Evolutionary conservation across 2,113 vertebrate genomes (phyloP), one percentile per base, ranked within the genome.

Genomic region (Neodon shergylaensis): DNA sequence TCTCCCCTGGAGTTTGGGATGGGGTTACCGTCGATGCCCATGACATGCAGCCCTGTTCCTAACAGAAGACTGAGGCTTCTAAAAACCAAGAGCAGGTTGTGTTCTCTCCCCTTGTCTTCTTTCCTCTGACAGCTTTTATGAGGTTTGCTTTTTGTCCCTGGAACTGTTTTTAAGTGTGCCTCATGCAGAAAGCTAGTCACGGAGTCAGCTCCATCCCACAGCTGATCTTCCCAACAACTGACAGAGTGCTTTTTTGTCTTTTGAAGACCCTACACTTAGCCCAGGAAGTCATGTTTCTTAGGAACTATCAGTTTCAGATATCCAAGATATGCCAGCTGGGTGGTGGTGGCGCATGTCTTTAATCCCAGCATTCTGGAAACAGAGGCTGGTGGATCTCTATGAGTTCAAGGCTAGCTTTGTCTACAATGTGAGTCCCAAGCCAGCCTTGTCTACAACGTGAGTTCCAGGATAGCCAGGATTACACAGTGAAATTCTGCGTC

Each of bases 231-330:
- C 61, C 84, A 42, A 87, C 87, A 17, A 61, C 13, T 36, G 3
- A 10, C 44, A 16, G 14, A 76, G 44, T 16, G 54, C 74, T 96
- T 66, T 49, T 12, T 17, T 28, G 26, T 49, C 72, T 95, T 76
- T 73, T 19, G 42, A 44, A 47, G n/a, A 92, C 10, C 63, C 33
- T 13, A 16, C 39, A 28, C 16, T 42, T 42, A 44, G 14, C 16
- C 42, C 58, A 33, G 44, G 39, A 84, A 44, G 11, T 65, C 28
- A n/a, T 92, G 17, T 68, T n/a, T 73, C 83, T 88, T 87, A 79
- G 47, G 72, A 88, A 74, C 95, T 91, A 24, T 78, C 72, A 4
- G 7, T 96, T 94, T 88, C 54, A 63, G 88, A 90, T 78, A 28
- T 96, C 77, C 28, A 94, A 66, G 19, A 58, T 58, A 58, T 91